Conservation (phyloP, 2,113 vertebrate species). For the Ammodytes dubius region DNA sequence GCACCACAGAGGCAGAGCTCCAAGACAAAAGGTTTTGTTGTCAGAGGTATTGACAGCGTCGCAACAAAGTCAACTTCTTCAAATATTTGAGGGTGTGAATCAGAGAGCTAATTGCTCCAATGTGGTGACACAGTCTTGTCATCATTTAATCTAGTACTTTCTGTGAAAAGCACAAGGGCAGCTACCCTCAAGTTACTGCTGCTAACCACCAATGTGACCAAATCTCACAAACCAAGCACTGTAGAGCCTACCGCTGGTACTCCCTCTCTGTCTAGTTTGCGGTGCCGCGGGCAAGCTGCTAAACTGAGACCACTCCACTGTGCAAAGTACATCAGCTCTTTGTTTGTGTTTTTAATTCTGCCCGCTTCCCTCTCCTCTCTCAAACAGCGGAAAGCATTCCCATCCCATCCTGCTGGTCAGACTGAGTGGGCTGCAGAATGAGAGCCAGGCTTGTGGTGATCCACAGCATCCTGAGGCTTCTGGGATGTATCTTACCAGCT, state of each 20-base stretch:
- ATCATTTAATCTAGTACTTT: conserved; percentile 28
- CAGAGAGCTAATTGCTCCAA: conserved; percentile 2
- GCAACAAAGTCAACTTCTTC: conserved; percentile 10
- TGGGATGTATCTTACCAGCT: conserved; percentile 71
- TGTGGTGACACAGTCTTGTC: not conserved
- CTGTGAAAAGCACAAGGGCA: conserved; percentile 21
- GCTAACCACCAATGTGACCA: conserved; percentile 45
- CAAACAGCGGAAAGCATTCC: conserved; percentile 54
- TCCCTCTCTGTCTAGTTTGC: conserved; percentile 48
- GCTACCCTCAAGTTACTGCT: conserved; percentile 17
- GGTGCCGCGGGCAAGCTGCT: conserved; percentile 55
- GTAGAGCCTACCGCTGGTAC: conserved; percentile 26
- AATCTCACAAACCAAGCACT: conserved; percentile 22
- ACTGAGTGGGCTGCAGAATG: conserved; percentile 61
- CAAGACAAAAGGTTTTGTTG: conserved; percentile 60
- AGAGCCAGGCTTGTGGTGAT: conserved; percentile 76
- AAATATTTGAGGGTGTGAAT: conserved; percentile 16
- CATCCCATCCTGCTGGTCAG: conserved; percentile 59
- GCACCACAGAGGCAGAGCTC: conserved; percentile 31
- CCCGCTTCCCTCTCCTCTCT: conserved; percentile 51
- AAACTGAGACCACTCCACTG: conserved; percentile 54
- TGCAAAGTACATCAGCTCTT: conserved; percentile 57
- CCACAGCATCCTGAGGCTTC: conserved; percentile 74
- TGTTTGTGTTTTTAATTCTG: conserved; percentile 72
- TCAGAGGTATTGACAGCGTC: conserved; percentile 22